A percentile compares a stretch with the other conserved stretches of the same genome.
Evolutionary conservation across 2,888 invertebrate genomes (phyloP).

Genomic region (Cataglyphis rosenhaueri): DNA sequence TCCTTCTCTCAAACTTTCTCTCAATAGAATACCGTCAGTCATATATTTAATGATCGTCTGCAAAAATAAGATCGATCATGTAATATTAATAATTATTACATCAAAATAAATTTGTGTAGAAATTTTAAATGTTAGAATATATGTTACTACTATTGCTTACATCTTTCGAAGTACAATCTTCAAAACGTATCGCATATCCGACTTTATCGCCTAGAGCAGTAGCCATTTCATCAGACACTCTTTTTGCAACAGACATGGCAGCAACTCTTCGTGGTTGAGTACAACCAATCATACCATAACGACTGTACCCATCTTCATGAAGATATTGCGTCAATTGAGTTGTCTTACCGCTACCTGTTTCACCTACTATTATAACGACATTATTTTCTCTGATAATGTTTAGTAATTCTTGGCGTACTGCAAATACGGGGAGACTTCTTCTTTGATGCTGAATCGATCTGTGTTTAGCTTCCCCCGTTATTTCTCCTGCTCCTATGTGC

Average conservation of each 20-base stretch:
- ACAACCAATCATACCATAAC: slow-evolving; percentile 97
- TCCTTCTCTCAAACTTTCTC: slow-evolving; percentile 98
- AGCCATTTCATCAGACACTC: slow-evolving; percentile 99
- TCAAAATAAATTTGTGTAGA: not conserved
- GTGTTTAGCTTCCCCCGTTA: slow-evolving; percentile 91
- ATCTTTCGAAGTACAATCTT: slow-evolving; percentile 97
- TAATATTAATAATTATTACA: not conserved
- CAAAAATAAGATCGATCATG: slow-evolving; percentile 48
- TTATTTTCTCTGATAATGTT: slow-evolving; percentile 97
- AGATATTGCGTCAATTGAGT: slow-evolving; percentile 99
- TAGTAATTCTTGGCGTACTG: slow-evolving; percentile 96
- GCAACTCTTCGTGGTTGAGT: slow-evolving; percentile 99
- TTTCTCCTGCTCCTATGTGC: slow-evolving; percentile 92
- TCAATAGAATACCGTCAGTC: slow-evolving; percentile 99
- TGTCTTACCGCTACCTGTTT: slow-evolving; percentile 98
- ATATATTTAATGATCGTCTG: slow-evolving; percentile 98
- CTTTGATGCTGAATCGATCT: slow-evolving; percentile 95
- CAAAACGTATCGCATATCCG: slow-evolving; percentile 99
- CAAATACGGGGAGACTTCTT: slow-evolving; percentile 97
- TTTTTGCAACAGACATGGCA: slow-evolving; percentile 99
- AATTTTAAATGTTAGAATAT: slow-evolving; percentile 13
- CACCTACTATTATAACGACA: slow-evolving; percentile 97
- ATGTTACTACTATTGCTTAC: slow-evolving; percentile 78
- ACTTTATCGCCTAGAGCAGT: slow-evolving; percentile 96
- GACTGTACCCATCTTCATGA: slow-evolving; percentile 98